Evolutionary conservation across 2,888 invertebrate genomes (phyloP).

Genomic region (Xestobium rufovillosum): DNA sequence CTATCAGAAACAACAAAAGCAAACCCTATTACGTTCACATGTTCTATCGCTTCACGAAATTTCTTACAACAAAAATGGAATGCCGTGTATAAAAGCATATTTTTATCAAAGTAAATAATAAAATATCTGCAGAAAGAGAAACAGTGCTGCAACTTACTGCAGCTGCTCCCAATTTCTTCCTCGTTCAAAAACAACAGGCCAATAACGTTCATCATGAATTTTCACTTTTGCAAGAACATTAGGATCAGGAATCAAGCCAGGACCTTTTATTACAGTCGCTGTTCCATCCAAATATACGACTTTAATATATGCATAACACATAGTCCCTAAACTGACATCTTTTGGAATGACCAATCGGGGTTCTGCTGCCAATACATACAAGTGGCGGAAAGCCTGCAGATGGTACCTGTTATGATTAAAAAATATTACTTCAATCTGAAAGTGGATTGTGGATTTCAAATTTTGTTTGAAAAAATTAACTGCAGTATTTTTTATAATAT

Average conservation of each 20-base stretch:
- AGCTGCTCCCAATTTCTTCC: slow-evolving; percentile 79
- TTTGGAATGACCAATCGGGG: slow-evolving; percentile 81
- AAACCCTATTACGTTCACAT: too few relatives aligned
- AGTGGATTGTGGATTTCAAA: too few relatives aligned
- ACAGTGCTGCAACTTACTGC: slow-evolving; percentile 60
- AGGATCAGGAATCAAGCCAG: slow-evolving; percentile 80
- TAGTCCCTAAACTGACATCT: slow-evolving; percentile 70
- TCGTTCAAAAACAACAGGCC: slow-evolving; percentile 78
- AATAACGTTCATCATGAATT: slow-evolving; percentile 79
- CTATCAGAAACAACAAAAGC: too few relatives aligned
- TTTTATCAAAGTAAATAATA: too few relatives aligned
- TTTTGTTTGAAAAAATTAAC: too few relatives aligned
- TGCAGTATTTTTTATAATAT: too few relatives aligned
- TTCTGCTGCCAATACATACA: slow-evolving; percentile 92
- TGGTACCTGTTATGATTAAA: slow-evolving; percentile 66
- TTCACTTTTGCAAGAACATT: slow-evolving; percentile 64
- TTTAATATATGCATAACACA: slow-evolving; percentile 75
- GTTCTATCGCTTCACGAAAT: too few relatives aligned
- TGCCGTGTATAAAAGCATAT: too few relatives aligned
- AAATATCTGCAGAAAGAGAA: too few relatives aligned
- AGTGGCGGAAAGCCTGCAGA: slow-evolving; percentile 91
- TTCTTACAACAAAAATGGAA: too few relatives aligned
- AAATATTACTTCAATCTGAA: too few relatives aligned
- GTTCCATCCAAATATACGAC: slow-evolving; percentile 45
- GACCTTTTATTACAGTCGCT: slow-evolving; percentile 55